These are phyloP conservation scores for Geotrupes spiniger DNA, from an alignment of 2,888 invertebrate genomes.

Conservation along the genomic window DNA sequence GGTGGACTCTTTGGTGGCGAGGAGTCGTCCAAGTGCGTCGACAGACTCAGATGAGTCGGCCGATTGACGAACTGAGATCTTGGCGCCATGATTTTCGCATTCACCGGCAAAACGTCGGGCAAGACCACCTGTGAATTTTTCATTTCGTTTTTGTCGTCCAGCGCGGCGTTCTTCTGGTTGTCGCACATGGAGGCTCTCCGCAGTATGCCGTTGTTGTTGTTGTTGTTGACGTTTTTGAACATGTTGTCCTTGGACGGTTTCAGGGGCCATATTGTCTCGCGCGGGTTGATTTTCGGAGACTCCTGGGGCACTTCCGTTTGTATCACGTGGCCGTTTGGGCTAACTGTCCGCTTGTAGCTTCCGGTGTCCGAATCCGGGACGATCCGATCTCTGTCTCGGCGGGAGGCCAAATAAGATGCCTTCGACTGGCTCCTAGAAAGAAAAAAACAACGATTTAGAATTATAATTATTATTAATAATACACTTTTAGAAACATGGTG, in stretches of 20 bases:
- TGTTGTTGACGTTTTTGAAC: conserved; percentile 33
- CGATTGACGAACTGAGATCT: conserved; percentile 41
- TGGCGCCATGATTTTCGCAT: conserved; percentile 50
- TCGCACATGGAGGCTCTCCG: conserved; percentile 46
- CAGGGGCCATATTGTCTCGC: conserved; percentile 42
- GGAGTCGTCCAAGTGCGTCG: conserved; percentile 21
- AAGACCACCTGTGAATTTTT: conserved; percentile 46
- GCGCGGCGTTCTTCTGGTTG: conserved; percentile 33
- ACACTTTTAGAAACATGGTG: too few species aligned
- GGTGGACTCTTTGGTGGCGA: conserved; percentile 32
- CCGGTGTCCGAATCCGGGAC: conserved; percentile 69
- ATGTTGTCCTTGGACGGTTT: conserved; percentile 31
- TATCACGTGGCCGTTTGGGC: conserved; percentile 57
- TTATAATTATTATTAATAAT: too few species aligned
- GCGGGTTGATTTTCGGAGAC: conserved; percentile 34
- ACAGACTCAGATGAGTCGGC: conserved; percentile 40
- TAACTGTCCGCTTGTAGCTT: conserved; percentile 71
- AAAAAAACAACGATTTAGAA: too few species aligned
- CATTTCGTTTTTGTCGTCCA: conserved; percentile 40
- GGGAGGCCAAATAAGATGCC: conserved; percentile 71
- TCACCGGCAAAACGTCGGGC: conserved; percentile 58
- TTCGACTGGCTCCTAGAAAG: conserved; percentile 68
- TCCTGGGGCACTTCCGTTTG: conserved; percentile 32
- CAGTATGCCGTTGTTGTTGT: conserved; percentile 38
- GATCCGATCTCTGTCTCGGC: conserved; percentile 65